phyloP scores from a whole-genome alignment of 2,113 vertebrate species.

The Cochlearius cochlearius region DNA sequence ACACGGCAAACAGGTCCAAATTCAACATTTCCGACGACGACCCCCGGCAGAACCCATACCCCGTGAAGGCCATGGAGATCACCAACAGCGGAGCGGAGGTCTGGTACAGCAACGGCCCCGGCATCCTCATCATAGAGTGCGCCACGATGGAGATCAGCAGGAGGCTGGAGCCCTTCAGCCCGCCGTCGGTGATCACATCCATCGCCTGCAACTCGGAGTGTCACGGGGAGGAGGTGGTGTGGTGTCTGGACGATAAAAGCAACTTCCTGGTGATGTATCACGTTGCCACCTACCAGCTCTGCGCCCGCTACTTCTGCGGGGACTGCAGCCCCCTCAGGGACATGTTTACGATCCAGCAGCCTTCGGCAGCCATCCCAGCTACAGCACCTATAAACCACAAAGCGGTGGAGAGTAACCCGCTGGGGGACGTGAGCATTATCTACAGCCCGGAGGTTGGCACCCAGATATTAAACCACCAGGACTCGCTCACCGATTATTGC shows the following conservation, averaged over 20 bases:
- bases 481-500: constrained; percentile 90
- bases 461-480: constrained; percentile 88
- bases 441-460: constrained; percentile 84
- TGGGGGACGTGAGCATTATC: constrained; percentile 73
- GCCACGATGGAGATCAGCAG: constrained; percentile 74
- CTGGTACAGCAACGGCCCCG: constrained; percentile 94
- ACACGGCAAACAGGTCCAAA: constrained; percentile 85
- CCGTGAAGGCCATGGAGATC: constrained; percentile 84
- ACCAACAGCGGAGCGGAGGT: constrained; percentile 83
- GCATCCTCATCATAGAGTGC: constrained; percentile 85
- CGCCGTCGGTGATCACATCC: constrained; percentile 77
- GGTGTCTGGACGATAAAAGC: constrained; percentile 86
- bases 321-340: constrained; percentile 88
- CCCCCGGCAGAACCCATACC: constrained; percentile 85
- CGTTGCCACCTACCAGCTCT: constrained; percentile 82
- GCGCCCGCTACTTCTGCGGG: constrained; percentile 88
- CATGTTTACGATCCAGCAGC: constrained; percentile 79
- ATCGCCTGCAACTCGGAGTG: constrained; percentile 79
- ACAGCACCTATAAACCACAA: neutral
- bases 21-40: constrained; percentile 86
- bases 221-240: constrained; percentile 87
- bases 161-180: constrained; percentile 84
- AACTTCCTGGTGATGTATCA: constrained; percentile 90
- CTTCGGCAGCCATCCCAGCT: neutral
- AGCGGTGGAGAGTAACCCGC: neutral